These are phyloP conservation scores for Cotesia vestalis DNA, from an alignment of 1,140 invertebrate species.

Conservation along the genomic window DNA sequence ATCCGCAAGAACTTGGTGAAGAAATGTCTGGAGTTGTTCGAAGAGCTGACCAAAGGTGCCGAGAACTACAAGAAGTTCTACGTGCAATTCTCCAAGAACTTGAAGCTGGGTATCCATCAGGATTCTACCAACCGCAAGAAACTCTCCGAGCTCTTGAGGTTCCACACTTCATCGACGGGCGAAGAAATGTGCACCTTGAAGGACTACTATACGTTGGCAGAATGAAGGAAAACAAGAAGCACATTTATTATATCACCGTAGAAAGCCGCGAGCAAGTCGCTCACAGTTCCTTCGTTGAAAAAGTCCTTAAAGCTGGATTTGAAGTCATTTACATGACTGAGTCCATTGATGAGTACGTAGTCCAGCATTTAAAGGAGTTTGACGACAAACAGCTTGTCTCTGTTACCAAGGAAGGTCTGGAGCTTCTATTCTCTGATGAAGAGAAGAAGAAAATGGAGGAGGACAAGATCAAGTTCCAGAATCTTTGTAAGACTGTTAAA, in stretches of 20 bases:
- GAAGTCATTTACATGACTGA: slow-evolving; percentile 99
- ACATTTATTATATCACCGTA: slow-evolving; percentile 98
- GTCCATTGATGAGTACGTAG: slow-evolving; percentile 98
- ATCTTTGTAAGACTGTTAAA: slow-evolving; percentile 97
- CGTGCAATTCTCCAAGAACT: slow-evolving; percentile 97
- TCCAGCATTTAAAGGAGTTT: slow-evolving; percentile 97
- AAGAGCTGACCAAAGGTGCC: slow-evolving; percentile 94
- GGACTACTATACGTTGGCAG: slow-evolving; percentile 95
- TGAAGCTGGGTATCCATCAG: slow-evolving; percentile 98
- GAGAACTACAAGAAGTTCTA: slow-evolving; percentile 99
- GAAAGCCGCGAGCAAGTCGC: slow-evolving; percentile 94
- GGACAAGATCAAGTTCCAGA: slow-evolving; percentile 92
- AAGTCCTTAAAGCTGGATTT: slow-evolving; percentile 95
- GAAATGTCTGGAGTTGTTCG: slow-evolving; percentile 96
- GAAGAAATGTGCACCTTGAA: slow-evolving; percentile 93
- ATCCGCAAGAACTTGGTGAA: slow-evolving; percentile 99
- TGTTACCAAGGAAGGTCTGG: slow-evolving; percentile 97
- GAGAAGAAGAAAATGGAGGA: slow-evolving; percentile 98
- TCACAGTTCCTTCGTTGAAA: slow-evolving; percentile 96
- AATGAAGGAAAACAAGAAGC: slow-evolving; percentile 98
- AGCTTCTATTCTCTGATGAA: slow-evolving; percentile 93
- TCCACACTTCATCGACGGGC: slow-evolving; percentile 91
- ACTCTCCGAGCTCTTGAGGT: slow-evolving; percentile 90
- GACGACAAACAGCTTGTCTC: slow-evolving; percentile 96
- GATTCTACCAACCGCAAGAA: slow-evolving; percentile 95